A percentile compares a stretch with the other conserved stretches of the same genome.
These are phyloP conservation scores for Hydrolagus affinis DNA, from an alignment of 2,113 vertebrate species.

Conservation along the genomic window DNA sequence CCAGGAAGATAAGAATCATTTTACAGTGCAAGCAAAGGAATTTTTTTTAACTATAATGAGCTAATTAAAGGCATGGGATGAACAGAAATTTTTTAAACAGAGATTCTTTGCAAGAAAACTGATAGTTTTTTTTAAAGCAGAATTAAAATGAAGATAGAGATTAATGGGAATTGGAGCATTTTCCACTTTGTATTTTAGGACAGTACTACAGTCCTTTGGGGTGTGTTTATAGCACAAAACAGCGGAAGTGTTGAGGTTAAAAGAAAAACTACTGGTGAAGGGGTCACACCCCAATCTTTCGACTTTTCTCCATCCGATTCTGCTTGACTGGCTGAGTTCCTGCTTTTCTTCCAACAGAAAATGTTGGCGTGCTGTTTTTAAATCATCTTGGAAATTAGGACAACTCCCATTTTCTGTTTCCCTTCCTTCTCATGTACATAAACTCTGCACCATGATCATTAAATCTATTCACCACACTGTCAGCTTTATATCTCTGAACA, in stretches of 20 bases:
- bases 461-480: not conserved
- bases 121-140: not conserved
- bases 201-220: not conserved
- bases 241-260: not conserved
- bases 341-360: not conserved
- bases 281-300: not conserved
- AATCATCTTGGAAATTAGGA: not conserved
- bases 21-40: not conserved
- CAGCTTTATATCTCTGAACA: too few species aligned
- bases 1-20: not conserved
- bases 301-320: too few species aligned
- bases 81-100: not conserved
- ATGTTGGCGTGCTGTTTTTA: not conserved
- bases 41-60: not conserved
- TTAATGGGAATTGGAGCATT: not conserved
- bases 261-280: not conserved
- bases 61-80: not conserved
- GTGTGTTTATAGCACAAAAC: not conserved
- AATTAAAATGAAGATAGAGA: too few species aligned
- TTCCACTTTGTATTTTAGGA: not conserved
- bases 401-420: not conserved
- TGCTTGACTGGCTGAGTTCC: not conserved
- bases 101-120: not conserved
- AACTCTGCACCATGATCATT: not conserved
- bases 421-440: not conserved